Percentiles rank a stretch among this genome's conserved stretches.
These are phyloP conservation scores for Cettia cetti DNA, from an alignment of 2,113 vertebrate genomes.

Conservation along the genomic window DNA sequence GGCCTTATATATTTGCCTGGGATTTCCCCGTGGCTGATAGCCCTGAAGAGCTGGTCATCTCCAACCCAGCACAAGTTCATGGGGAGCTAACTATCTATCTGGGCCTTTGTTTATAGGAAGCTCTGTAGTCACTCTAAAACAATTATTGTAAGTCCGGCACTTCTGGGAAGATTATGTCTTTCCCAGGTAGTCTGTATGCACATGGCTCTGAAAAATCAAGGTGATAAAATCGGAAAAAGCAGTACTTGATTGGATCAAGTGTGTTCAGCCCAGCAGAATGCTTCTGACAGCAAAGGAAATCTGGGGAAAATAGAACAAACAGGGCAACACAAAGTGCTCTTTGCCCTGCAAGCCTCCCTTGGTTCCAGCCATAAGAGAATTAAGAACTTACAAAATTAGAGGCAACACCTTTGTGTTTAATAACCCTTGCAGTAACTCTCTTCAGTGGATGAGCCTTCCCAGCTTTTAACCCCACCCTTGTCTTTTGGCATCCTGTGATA, in stretches of 20 bases:
- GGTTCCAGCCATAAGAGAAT: background rate
- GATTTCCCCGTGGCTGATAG: background rate
- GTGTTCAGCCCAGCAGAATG: background rate
- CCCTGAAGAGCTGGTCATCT: background rate
- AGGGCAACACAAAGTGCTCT: background rate
- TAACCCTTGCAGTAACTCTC: background rate
- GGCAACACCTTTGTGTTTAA: background rate
- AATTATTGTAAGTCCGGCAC: background rate
- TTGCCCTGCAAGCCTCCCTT: background rate
- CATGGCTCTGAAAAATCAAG: background rate
- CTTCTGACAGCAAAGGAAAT: background rate
- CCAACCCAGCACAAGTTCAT: background rate
- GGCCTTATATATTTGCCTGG: background rate
- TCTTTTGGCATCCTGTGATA: background rate
- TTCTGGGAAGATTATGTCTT: background rate
- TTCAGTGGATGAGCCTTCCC: background rate
- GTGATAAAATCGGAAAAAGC: background rate
- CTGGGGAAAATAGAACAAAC: background rate
- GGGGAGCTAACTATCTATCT: background rate
- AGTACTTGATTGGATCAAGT: background rate
- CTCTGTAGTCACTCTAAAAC: background rate
- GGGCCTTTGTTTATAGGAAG: background rate
- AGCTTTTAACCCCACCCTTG: background rate
- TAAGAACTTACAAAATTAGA: background rate
- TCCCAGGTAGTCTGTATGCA: background rate